A percentile compares a stretch with the other conserved stretches of the same genome.
phyloP scores from a whole-genome alignment of 1,140 invertebrate species.

The Stegodyphus dumicola region DNA sequence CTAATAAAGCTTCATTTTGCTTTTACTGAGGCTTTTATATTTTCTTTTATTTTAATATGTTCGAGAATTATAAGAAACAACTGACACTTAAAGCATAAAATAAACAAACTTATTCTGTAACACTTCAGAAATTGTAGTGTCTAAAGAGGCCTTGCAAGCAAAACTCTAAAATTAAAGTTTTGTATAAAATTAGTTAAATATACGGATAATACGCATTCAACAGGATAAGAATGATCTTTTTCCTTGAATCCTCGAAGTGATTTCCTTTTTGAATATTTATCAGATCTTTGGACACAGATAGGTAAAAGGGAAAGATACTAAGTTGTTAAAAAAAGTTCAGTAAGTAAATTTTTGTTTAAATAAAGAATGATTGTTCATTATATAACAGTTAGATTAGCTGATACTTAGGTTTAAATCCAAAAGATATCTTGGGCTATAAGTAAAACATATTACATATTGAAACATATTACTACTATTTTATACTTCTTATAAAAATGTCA shows the following conservation, averaged over 20 bases:
- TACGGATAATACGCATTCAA: slow-evolving; percentile 52
- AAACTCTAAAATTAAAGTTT: slow-evolving; percentile 20
- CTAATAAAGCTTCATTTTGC: too few relatives aligned
- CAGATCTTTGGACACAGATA: slow-evolving; percentile 24
- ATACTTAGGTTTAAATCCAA: too few relatives aligned
- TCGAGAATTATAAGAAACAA: slow-evolving; percentile 27
- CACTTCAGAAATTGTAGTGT: not conserved
- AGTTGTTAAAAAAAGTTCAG: too few relatives aligned
- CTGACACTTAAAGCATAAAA: not conserved
- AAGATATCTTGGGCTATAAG: too few relatives aligned
- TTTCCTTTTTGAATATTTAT: slow-evolving; percentile 51
- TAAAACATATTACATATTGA: too few relatives aligned
- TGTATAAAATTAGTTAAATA: slow-evolving; percentile 54
- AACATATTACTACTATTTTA: too few relatives aligned
- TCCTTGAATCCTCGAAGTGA: not conserved
- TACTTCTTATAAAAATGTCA: too few relatives aligned
- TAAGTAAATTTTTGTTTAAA: too few relatives aligned
- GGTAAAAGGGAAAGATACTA: not conserved
- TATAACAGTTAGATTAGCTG: too few relatives aligned
- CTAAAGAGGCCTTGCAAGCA: not conserved
- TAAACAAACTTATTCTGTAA: not conserved
- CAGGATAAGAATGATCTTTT: slow-evolving; percentile 26
- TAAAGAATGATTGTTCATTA: too few relatives aligned
- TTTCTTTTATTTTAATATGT: too few relatives aligned
- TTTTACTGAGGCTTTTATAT: too few relatives aligned